These are phyloP conservation scores for Neoitamus cyanurus DNA, from an alignment of 2,888 invertebrate species.

Conservation along the genomic window DNA sequence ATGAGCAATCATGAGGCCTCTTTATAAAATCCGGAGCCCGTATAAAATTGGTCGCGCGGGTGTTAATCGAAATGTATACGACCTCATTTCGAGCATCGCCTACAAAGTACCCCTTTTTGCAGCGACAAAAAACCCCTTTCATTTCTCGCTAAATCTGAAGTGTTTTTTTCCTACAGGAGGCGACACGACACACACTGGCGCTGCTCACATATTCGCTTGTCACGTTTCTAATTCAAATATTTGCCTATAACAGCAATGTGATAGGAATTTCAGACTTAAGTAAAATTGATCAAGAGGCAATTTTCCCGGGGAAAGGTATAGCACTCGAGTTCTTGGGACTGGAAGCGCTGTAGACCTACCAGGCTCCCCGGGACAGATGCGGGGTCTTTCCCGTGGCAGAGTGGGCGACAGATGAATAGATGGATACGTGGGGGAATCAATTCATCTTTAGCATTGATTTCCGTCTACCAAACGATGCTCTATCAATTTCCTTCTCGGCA, in stretches of 20 bases:
- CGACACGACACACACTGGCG: neutral
- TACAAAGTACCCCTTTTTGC: neutral
- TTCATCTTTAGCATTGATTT: constrained; percentile 42
- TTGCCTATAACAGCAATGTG: constrained; percentile 46
- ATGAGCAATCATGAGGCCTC: constrained; percentile 19
- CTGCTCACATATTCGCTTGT: constrained; percentile 15
- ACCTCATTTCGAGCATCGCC: constrained; percentile 18
- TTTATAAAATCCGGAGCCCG: neutral
- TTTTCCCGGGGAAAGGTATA: constrained; percentile 30
- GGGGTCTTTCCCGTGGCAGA: neutral
- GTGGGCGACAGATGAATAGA: neutral
- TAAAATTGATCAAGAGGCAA: constrained; percentile 40
- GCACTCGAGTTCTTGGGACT: neutral
- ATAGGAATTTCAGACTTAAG: constrained; percentile 44
- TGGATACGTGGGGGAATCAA: constrained; percentile 20
- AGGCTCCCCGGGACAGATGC: neutral
- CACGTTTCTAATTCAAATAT: constrained; percentile 48
- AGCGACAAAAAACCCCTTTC: neutral
- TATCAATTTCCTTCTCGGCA: constrained; percentile 35
- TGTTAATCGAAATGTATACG: constrained; percentile 32
- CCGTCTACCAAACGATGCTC: constrained; percentile 4
- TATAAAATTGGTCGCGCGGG: constrained; percentile 18
- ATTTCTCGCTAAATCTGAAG: neutral
- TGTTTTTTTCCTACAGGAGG: constrained; percentile 7
- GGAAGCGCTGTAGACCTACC: neutral